Percentiles rank a stretch among this genome's conserved stretches.
These are phyloP conservation scores for Parelbella ahira DNA, from an alignment of 2,888 invertebrate species.

Conservation along the genomic window DNA sequence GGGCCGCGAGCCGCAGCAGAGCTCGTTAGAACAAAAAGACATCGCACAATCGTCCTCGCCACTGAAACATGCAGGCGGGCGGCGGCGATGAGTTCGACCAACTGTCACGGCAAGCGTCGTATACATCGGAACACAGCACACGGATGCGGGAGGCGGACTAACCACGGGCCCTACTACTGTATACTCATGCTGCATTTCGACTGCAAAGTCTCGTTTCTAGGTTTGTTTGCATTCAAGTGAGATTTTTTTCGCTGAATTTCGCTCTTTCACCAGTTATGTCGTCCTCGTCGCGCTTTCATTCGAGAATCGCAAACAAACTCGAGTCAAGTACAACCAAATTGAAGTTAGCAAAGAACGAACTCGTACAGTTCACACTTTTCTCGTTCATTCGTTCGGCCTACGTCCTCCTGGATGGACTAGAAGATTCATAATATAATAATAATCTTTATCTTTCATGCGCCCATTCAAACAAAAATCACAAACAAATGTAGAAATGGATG, in stretches of 20 bases:
- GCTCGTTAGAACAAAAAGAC: constrained; percentile 73
- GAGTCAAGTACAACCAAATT: constrained; percentile 73
- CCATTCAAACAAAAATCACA: constrained; percentile 41
- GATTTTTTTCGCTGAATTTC: constrained; percentile 73
- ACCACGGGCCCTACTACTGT: constrained; percentile 50
- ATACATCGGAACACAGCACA: constrained; percentile 59
- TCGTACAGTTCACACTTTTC: constrained; percentile 34
- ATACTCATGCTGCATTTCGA: constrained; percentile 57
- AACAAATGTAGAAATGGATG: constrained; percentile 48
- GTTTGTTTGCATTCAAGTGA: constrained; percentile 41
- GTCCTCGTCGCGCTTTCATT: constrained; percentile 42
- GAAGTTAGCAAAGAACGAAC: constrained; percentile 39
- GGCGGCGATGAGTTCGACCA: constrained; percentile 47
- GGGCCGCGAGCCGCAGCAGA: constrained; percentile 47
- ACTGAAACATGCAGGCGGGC: constrained; percentile 68
- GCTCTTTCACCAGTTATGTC: constrained; percentile 60
- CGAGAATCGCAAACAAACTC: constrained; percentile 62
- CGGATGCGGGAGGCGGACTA: constrained; percentile 69
- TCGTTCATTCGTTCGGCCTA: constrained; percentile 32
- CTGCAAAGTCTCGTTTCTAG: constrained; percentile 36
- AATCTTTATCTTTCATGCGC: constrained; percentile 38
- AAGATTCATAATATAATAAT: constrained; percentile 18
- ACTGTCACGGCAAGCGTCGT: constrained; percentile 53
- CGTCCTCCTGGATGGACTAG: constrained; percentile 22
- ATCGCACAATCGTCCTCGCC: constrained; percentile 69